Base-by-base conservation (phyloP, 1,140 invertebrate genomes). In the Zaprionus davidi region DNA sequence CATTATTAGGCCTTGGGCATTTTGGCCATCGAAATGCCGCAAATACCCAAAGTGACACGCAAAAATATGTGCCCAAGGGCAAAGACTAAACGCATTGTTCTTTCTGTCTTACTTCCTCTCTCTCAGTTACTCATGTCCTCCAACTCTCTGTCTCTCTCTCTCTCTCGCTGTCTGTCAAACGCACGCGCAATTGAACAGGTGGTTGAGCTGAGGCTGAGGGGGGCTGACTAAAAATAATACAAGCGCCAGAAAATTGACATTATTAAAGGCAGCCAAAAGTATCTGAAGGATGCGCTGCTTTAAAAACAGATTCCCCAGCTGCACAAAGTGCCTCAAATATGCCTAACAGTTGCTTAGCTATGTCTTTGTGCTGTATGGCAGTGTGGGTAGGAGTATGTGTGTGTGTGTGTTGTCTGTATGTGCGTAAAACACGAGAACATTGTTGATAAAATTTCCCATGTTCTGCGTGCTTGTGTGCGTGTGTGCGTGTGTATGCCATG, bases 371-470 rank as follows among this genome's bases (percentile, higher is more conserved):
- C 28, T 64, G 13, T 34, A 28, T 9, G 26, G 11, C 2, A 28
- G 22, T 46, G 12, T 24, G 15, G 51, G 20, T 41, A 34, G 31
- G 13, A 31, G 41, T 44, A 49, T 44, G 22, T 53, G 28, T 49
- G 17, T 49, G 17, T 70, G 31, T 58, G 31, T 55, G 26, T 15
- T 41, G 51, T 26, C 13, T 56, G 59, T 60, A 41, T 22, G 44
- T 55, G 26, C 53, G 38, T n/a, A 75, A 75, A 70, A 58, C 28
- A 70, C 41, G 67, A 71, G 60, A 60, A 76, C 68, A 76, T 76
- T 76, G 73, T 76, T 79, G 67, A 58, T 68, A 49, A 76, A 58
- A 79, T 76, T 71, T 63, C 44, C 53, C 59, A 46, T 70, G 72
- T 64, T 64, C 58, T 70, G 28, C 41, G 15, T 49, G 65, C 26